A percentile compares a stretch with the other conserved stretches of the same genome.
phyloP scores from a whole-genome alignment of 1,140 invertebrate species.

The Atopsyche davidsoni region DNA sequence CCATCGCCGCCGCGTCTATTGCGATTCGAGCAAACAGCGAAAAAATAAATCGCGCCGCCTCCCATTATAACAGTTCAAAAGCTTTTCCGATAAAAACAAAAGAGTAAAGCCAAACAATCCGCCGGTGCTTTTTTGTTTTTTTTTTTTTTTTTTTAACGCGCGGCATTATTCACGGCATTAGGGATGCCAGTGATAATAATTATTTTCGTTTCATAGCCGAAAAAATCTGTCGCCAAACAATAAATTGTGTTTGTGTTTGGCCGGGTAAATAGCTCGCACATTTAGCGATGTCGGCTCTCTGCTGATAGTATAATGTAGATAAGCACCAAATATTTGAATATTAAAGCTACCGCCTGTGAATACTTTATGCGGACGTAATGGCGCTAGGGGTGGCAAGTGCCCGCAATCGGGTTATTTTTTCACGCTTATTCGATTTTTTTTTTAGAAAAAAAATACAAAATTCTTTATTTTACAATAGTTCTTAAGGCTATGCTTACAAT shows the following conservation, averaged over 20 bases:
- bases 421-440: slow-evolving; percentile 3
- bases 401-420: slow-evolving; percentile 5
- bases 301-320: slow-evolving; percentile 29
- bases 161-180: slow-evolving; percentile 30
- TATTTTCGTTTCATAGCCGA: slow-evolving; percentile 32
- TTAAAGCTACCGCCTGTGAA: slow-evolving; percentile 31
- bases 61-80: slow-evolving; percentile 2
- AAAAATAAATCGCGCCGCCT: too few species aligned
- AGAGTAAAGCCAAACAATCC: slow-evolving; percentile 19
- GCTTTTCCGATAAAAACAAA: slow-evolving; percentile 16
- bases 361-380: slow-evolving; percentile 27
- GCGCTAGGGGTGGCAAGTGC: slow-evolving; percentile 17
- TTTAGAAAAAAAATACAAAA: neutral
- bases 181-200: slow-evolving; percentile 27
- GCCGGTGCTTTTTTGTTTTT: slow-evolving; percentile 14
- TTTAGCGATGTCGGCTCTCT: slow-evolving; percentile 18
- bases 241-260: slow-evolving; percentile 31
- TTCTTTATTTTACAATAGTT: too few species aligned
- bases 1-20: too few species aligned
- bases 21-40: too few species aligned
- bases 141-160: slow-evolving; percentile 21
- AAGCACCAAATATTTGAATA: slow-evolving; percentile 32
- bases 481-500: too few species aligned
- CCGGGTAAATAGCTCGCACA: slow-evolving; percentile 28
- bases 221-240: slow-evolving; percentile 32